Base-by-base conservation (phyloP, 2,797 vertebrate species). In the Gephyroberyx darwinii region DNA sequence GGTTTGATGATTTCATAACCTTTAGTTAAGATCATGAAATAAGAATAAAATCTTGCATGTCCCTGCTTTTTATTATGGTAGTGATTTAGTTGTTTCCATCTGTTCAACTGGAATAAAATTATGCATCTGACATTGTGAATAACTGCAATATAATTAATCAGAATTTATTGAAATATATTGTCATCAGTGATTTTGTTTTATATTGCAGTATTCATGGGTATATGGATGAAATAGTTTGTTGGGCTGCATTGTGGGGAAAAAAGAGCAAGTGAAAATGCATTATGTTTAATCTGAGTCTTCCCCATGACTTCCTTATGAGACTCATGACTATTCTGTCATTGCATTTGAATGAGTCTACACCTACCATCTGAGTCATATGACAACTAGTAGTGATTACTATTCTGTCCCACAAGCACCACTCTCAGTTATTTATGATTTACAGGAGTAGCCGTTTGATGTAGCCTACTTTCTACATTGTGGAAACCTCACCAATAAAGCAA, bases 41-140 rank as follows among this genome's bases (percentile, higher is more conserved):
- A 39, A 53, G 30, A 82, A 89, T 88, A 81, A 79, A 82, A 66
- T 50, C 12, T 4, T 84, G 19, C 30, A 60, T 57, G 19, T 62
- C 58, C 65, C 54, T 77, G 50, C 71, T 39, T 33, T 69, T 74
- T 64, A 53, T 80, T 71, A 51, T 70, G 35, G 71, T 82, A 20
- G 33, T 52, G 52, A 69, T 67, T 71, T 75, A 50, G 71, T 71
- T 65, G 5, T 69, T 53, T 80, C 52, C 48, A 51, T 43, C n/a
- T 59, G 30, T 73, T 47, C 4, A 43, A 47, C 20, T 80, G 77
- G 10, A 81, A 74, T 72, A 69, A 43, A 68, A 75, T 19, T 69
- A 26, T 70, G 37, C 47, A 64, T 13, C 8, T 71, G 39, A 54
- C 45, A 33, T 64, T 67, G 31, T 67, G 54, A 79, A 37, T 66